Conservation (phyloP, 2,113 vertebrate species). For the Solea solea region DNA sequence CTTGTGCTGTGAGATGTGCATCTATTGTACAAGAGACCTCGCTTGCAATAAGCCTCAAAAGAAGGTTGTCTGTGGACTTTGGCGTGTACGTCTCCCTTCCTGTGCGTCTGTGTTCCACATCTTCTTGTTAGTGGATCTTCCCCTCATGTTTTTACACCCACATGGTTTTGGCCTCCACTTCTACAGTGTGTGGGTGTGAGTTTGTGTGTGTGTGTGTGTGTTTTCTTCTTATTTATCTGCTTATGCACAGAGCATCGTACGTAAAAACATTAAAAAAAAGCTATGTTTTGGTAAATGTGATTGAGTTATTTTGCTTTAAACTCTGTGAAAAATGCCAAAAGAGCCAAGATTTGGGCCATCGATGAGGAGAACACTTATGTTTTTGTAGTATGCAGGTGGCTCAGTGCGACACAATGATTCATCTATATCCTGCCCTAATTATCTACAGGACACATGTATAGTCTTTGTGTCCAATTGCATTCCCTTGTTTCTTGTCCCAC, state of each 20-base stretch:
- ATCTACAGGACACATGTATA: slow-evolving; percentile 53
- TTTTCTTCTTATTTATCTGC: slow-evolving; percentile 56
- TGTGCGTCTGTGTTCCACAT: slow-evolving; percentile 4
- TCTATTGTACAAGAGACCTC: slow-evolving; percentile 21
- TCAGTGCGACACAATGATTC: slow-evolving; percentile 48
- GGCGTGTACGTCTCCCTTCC: slow-evolving; percentile 19
- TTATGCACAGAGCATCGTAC: slow-evolving; percentile 32
- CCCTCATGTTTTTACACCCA: slow-evolving; percentile 36
- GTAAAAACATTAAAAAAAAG: slow-evolving; percentile 16
- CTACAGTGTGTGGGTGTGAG: slow-evolving; percentile 16
- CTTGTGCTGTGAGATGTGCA: slow-evolving; percentile 29
- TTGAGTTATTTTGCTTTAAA: neutral
- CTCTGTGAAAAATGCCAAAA: neutral
- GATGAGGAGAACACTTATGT: neutral
- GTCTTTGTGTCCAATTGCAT: slow-evolving; percentile 42
- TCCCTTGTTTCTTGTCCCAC: slow-evolving; percentile 49
- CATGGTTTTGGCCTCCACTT: slow-evolving; percentile 41
- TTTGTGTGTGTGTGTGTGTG: slow-evolving; percentile 21
- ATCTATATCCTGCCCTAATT: slow-evolving; percentile 59
- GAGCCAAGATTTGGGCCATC: neutral
- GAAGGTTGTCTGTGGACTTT: slow-evolving; percentile 22
- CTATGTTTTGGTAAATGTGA: no score
- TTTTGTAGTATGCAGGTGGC: slow-evolving; percentile 40
- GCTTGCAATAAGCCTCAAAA: slow-evolving; percentile 51
- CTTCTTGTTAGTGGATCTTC: neutral